Evolutionary conservation across 2,888 invertebrate species (phyloP), one percentile per base, ranked within the genome.

Genomic region (Nyleta sp.): DNA sequence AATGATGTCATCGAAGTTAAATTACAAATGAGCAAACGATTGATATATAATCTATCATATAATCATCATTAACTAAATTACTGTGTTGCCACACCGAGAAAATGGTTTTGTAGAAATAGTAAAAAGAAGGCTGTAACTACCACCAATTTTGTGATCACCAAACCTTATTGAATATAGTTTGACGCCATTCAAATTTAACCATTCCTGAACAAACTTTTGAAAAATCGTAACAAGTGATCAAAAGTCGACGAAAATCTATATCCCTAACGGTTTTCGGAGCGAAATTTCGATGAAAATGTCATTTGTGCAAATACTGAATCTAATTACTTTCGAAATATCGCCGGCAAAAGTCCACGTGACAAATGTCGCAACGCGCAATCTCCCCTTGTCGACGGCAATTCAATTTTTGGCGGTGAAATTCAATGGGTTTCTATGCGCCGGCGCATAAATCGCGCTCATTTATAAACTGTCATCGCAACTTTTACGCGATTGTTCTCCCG

Each of bases 391-490:
- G 10, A n/a, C n/a, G 55, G 4, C 28, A 17, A 59, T 2, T 15
- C 13, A 22, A 48, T 38, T 62, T 62, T 71, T 42, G 62, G 55
- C 64, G 62, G 38, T 13, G 35, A 64, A 64, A 57, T 64, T 64
- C 17, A 64, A 72, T 72, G 38, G 1, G 1, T 2, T 64, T 64
- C 17, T 57, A 72, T 72, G 38, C 3, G 1, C 10, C 44, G 20
- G 20, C 15, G 20, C 44, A 18, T 31, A 50, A 50, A 31, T 50
- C 50, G 50, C 15, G 31, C 33, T 18, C 53, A 53, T 53, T 53
- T 53, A 53, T 18, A 53, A 35, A 53, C 53, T 53, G 53, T 53
- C 53, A 20, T 35, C 35, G 35, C 18, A 17, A 35, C 53, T 53
- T 33, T 33, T 53, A 48, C 38, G 44, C 35, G 38, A 57, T 60